phyloP scores from a whole-genome alignment of 1,140 invertebrate species.

The Solenopsis fugax region DNA sequence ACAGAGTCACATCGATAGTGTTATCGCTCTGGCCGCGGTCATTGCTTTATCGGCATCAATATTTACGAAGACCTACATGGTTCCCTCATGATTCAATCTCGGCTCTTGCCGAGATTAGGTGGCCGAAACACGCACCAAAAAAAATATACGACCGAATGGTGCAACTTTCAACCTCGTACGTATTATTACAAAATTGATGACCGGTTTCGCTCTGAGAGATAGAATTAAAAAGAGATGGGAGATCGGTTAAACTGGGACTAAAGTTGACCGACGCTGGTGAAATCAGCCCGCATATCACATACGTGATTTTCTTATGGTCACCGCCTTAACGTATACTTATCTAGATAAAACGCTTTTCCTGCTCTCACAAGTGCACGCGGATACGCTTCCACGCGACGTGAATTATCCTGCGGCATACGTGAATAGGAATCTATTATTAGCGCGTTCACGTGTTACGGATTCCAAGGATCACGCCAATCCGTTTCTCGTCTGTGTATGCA shows the following conservation, averaged over 20 bases:
- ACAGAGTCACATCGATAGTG: background rate
- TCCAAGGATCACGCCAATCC: conserved; percentile 28
- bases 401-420: conserved; percentile 7
- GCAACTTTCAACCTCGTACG: background rate
- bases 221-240: background rate
- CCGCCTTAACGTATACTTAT: conserved; percentile 10
- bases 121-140: background rate
- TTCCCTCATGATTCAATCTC: background rate
- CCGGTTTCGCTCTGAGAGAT: background rate
- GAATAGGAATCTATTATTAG: conserved; percentile 30
- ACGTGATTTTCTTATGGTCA: background rate
- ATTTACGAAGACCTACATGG: background rate
- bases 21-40: background rate
- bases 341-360: conserved; percentile 4
- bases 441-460: conserved; percentile 41
- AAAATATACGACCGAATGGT: background rate
- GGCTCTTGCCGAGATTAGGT: background rate
- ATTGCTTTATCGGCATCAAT: background rate
- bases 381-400: background rate
- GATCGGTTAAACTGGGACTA: conserved; percentile 13
- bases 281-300: background rate
- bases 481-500: background rate
- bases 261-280: conserved; percentile 12
- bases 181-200: conserved; percentile 39
- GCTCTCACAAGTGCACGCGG: background rate